Percentiles rank a stretch among this genome's conserved stretches.
Evolutionary conservation across 2,113 vertebrate species (phyloP).

Genomic region (Myotis brandtii): DNA sequence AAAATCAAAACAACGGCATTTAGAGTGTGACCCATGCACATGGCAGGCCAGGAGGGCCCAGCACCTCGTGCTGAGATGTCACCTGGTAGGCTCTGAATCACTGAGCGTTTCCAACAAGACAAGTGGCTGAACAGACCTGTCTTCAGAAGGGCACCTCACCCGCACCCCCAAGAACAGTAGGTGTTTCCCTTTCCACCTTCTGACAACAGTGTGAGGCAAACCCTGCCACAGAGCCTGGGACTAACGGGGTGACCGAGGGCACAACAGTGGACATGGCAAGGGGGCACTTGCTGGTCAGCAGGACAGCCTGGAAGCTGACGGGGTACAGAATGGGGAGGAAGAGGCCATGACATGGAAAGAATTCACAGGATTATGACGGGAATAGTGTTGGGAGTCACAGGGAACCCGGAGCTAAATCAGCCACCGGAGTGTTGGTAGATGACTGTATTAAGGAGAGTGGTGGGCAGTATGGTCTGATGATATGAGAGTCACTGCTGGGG

Average conservation of each 20-base stretch:
- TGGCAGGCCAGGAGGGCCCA: no score
- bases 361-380: not conserved
- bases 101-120: not conserved
- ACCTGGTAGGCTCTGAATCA: not conserved
- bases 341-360: not conserved
- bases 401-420: no score
- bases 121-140: not conserved
- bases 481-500: not conserved
- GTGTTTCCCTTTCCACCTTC: not conserved
- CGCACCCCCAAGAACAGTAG: not conserved
- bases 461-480: not conserved
- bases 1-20: not conserved
- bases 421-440: accelerated
- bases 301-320: not conserved
- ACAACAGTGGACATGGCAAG: not conserved
- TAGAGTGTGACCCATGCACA: not conserved
- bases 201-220: not conserved
- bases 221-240: not conserved
- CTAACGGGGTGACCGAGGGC: not conserved
- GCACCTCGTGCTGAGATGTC: not conserved
- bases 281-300: not conserved
- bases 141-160: not conserved
- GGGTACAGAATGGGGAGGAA: not conserved
- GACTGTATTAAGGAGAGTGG: no score
- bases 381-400: no score